Base-by-base conservation (phyloP, 2,888 invertebrate genomes). In the Caenorhabditis sp. region DNA sequence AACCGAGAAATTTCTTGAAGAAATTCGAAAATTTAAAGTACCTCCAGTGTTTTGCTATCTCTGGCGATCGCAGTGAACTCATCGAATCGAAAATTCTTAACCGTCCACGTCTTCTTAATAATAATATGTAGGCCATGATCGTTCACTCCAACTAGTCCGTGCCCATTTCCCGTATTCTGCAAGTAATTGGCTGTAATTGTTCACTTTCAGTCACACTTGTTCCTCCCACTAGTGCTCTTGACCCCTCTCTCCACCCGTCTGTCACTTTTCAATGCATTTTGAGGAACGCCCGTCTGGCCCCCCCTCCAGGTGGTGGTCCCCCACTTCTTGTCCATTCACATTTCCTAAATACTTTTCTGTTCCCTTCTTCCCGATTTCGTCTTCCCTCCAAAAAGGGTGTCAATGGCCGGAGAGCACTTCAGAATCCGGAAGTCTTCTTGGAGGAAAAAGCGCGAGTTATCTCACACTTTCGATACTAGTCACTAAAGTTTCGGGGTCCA, bases 71-170 rank as follows among this genome's bases (percentile, higher is more conserved):
- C 77, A 2, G 22, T 35, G 35, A 83, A 83, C 31, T 83, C 83
- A 24, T 79, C 83, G 68, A 83, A 83, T 31, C 75, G 66, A 44
- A 83, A 75, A 31, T 79, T 83, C n/a, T 51, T 63, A 22, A 79
- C 83, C 6, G 61, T 79, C 83, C 83, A 79, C 26, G 69, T 38
- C 31, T 79, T 74, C 49, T 74, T 83, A 31, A 80, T 58, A 22
- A 83, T 83, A n/a, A 83, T 74, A 68, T 83, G 83, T n/a, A 83
- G 26, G n/a, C 83, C 83, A 49, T 83, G 79, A 31, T 83, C 83
- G 38, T 83, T 83, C 58, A 79, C 70, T n/a, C 83, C 83, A 31
- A 79, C 83, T 1, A 82, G 26, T 49, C 61, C 82, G 12, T 76
- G 76, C 12, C 74, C 81, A 24, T 38, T 72, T 64, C 72, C 72